Conservation (phyloP, 2,797 vertebrate species). For the Pipistrellus pygmaeus region DNA sequence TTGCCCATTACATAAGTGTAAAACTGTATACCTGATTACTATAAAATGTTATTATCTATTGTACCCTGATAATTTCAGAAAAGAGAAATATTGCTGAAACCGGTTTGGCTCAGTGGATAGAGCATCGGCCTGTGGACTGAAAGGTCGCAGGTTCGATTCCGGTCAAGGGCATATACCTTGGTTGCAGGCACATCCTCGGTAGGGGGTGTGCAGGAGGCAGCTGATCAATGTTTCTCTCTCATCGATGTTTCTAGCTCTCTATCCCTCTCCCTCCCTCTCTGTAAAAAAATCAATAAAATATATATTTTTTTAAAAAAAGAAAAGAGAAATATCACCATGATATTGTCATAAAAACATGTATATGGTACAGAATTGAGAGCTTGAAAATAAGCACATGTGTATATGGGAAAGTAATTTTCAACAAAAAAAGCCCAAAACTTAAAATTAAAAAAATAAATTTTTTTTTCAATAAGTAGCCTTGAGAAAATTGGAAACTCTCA, state of each 20-base stretch:
- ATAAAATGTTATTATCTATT: background rate
- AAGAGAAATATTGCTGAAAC: no score
- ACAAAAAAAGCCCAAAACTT: background rate
- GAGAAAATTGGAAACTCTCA: background rate
- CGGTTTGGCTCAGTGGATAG: no score
- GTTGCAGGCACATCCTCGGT: no score
- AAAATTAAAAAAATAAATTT: background rate
- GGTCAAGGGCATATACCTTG: no score
- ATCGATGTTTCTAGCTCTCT: no score
- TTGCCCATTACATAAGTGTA: background rate
- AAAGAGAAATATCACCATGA: background rate
- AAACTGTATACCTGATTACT: background rate
- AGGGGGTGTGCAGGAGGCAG: no score
- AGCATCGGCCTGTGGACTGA: no score
- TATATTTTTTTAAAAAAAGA: no score
- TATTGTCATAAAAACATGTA: background rate
- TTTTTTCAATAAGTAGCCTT: background rate
- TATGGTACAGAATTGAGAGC: background rate
- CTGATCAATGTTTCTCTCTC: no score
- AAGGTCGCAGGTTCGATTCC: no score
- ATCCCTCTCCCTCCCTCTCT: no score
- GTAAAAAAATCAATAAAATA: no score
- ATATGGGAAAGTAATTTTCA: background rate
- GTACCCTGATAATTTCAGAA: background rate
- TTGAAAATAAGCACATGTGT: background rate